phyloP scores from a whole-genome alignment of 2,888 invertebrate species.

The Netelia virgata region DNA sequence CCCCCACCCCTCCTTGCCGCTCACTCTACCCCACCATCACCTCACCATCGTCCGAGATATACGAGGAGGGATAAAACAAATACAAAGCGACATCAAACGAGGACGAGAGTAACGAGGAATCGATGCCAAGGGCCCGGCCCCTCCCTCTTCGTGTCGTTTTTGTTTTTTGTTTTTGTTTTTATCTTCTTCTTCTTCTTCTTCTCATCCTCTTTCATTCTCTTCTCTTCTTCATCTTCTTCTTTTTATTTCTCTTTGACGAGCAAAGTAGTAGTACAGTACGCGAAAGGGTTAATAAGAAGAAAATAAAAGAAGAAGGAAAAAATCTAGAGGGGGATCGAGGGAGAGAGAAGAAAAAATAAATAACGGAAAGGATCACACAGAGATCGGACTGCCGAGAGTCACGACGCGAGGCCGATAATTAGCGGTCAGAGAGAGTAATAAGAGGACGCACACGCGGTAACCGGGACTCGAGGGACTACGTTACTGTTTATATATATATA shows the following conservation, averaged over 20 bases:
- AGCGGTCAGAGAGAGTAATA: slow-evolving; percentile 66
- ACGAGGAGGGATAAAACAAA: slow-evolving; percentile 62
- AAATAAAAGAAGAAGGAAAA: slow-evolving; percentile 9
- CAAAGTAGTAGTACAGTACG: slow-evolving; percentile 39
- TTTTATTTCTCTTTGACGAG: slow-evolving; percentile 69
- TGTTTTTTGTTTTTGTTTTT: slow-evolving; percentile 66
- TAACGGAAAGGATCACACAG: slow-evolving; percentile 49
- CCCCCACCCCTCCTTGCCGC: background rate
- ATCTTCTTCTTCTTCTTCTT: slow-evolving; percentile 55
- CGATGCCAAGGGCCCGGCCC: slow-evolving; percentile 65
- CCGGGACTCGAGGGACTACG: slow-evolving; percentile 19
- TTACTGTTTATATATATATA: background rate
- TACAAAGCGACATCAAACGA: slow-evolving; percentile 67
- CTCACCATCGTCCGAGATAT: slow-evolving; percentile 36
- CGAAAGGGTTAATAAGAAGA: slow-evolving; percentile 56
- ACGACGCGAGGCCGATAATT: slow-evolving; percentile 71
- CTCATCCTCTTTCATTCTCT: slow-evolving; percentile 71
- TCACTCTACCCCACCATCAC: slow-evolving; percentile 40
- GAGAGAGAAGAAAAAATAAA: slow-evolving; percentile 50
- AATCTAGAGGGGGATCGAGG: slow-evolving; percentile 8
- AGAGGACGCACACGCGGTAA: slow-evolving; percentile 52
- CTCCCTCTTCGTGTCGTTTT: slow-evolving; percentile 37
- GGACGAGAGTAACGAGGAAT: slow-evolving; percentile 69
- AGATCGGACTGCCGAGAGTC: slow-evolving; percentile 55
- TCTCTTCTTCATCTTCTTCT: slow-evolving; percentile 56